These are phyloP conservation scores for Columba janthina DNA, from an alignment of 2,113 vertebrate genomes.

Conservation along the genomic window DNA sequence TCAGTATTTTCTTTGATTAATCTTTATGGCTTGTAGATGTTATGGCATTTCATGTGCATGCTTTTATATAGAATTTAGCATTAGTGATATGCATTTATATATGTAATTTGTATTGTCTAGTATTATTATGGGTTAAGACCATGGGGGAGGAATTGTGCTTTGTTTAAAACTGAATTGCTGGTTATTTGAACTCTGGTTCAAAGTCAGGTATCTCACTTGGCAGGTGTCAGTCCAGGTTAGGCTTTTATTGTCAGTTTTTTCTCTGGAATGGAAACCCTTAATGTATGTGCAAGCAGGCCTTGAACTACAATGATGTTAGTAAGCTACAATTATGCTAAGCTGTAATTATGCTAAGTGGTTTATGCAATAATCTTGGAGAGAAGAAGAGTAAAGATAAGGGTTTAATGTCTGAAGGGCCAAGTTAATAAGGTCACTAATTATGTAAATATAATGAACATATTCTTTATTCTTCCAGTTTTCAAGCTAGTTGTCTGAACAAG, in stretches of 20 bases:
- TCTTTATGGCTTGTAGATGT: background rate
- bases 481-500: background rate
- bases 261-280: background rate
- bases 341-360: constrained; percentile 33
- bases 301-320: background rate
- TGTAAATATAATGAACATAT: background rate
- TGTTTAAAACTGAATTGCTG: background rate
- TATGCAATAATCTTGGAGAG: background rate
- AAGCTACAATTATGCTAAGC: background rate
- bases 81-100: background rate
- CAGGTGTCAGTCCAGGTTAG: constrained; percentile 10
- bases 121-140: background rate
- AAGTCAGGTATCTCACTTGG: background rate
- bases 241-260: background rate
- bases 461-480: background rate
- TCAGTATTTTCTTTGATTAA: background rate
- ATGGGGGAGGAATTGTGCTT: background rate
- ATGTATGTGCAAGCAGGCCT: background rate
- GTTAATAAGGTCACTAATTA: constrained; percentile 33
- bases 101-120: background rate
- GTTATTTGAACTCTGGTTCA: background rate
- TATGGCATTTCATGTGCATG: background rate
- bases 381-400: constrained; percentile 3
- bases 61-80: background rate
- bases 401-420: constrained; percentile 1